Conservation (phyloP, 53 echinoderm and acorn worm species). For the Crossaster papposus region DNA sequence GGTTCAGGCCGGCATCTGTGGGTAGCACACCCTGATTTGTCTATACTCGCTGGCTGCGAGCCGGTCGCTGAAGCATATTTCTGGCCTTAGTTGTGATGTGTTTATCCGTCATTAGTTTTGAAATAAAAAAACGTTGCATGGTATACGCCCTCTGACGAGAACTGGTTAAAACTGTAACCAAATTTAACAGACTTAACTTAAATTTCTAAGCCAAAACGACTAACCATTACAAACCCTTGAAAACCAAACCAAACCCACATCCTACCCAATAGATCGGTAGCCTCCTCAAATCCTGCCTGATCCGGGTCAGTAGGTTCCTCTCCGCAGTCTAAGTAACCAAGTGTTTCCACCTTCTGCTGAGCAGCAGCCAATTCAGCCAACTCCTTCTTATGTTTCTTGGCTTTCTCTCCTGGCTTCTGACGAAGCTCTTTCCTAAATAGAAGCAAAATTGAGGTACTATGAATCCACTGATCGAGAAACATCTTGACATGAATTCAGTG, state of each 20-base stretch:
- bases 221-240: neutral
- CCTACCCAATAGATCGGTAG: conserved; percentile 88
- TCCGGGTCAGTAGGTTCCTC: conserved; percentile 77
- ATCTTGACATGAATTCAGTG: too few species aligned
- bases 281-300: conserved; percentile 79
- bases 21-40: too few species aligned
- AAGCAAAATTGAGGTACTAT: neutral
- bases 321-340: conserved; percentile 81
- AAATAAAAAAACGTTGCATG: too few species aligned
- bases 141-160: neutral
- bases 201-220: neutral
- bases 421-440: conserved; percentile 65
- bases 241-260: neutral
- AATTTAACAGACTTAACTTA: neutral
- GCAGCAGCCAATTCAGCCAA: conserved; percentile 81
- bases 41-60: too few species aligned
- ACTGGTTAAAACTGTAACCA: neutral
- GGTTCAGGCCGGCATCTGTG: too few species aligned
- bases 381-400: conserved; percentile 89
- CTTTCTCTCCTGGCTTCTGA: conserved; percentile 70
- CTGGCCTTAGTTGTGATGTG: too few species aligned
- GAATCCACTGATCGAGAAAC: too few species aligned
- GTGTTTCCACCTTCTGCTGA: conserved; percentile 75
- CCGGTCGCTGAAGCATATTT: too few species aligned
- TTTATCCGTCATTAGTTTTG: too few species aligned